Evolutionary conservation across 2,888 invertebrate genomes (phyloP).

Genomic region (Ophioninae sp.): DNA sequence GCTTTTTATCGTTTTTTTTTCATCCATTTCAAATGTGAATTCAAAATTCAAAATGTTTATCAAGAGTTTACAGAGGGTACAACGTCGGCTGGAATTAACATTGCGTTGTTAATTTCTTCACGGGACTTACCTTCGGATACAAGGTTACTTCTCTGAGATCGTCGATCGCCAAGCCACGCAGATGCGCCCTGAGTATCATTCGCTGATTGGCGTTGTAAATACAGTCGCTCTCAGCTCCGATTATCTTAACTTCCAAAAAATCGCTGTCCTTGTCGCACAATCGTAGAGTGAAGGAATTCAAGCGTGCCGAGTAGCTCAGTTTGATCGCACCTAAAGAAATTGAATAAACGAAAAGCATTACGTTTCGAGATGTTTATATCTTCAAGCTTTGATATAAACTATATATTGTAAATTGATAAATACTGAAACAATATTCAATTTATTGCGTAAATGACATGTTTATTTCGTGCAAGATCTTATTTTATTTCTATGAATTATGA

Average conservation of each 20-base stretch:
- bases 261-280: conserved; percentile 88
- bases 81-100: too few relatives aligned
- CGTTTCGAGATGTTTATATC: not conserved
- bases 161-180: conserved; percentile 87
- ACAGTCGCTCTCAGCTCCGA: conserved; percentile 88
- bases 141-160: conserved; percentile 89
- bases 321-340: conserved; percentile 81
- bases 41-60: too few relatives aligned
- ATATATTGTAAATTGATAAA: too few relatives aligned
- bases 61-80: too few relatives aligned
- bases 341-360: not conserved
- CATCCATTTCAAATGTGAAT: too few relatives aligned
- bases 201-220: conserved; percentile 90
- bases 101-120: not conserved
- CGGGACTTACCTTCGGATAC: conserved; percentile 86
- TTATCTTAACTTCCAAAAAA: conserved; percentile 85
- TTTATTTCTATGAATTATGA: not conserved
- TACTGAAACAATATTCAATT: too few relatives aligned
- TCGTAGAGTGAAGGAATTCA: conserved; percentile 85
- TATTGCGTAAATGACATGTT: too few relatives aligned
- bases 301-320: conserved; percentile 83
- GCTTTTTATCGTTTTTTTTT: too few relatives aligned
- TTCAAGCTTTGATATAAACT: not conserved
- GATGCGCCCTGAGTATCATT: conserved; percentile 87
- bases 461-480: not conserved